phyloP scores from a whole-genome alignment of 2,113 vertebrate species.

The Emydura subglobosa region DNA sequence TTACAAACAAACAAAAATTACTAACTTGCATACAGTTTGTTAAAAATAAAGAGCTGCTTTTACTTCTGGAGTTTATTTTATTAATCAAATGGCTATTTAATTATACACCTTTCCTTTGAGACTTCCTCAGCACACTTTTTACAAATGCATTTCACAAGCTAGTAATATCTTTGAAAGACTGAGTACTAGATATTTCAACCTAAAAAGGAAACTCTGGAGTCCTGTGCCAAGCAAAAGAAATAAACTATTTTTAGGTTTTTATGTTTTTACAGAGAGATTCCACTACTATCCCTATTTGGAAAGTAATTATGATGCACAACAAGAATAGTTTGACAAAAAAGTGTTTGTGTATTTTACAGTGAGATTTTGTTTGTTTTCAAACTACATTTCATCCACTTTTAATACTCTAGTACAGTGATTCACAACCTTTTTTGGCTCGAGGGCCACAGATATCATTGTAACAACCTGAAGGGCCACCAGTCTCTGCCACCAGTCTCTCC shows the following conservation, averaged over 20 bases:
- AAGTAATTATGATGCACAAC: not conserved
- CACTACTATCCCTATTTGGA: not conserved
- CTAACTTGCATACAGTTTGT: not conserved
- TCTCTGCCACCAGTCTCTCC: too few species aligned
- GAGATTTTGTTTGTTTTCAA: not conserved
- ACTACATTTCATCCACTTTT: not conserved
- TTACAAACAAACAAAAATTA: not conserved
- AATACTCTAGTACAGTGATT: not conserved
- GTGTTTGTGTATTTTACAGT: not conserved
- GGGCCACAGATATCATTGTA: too few species aligned
- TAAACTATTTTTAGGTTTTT: not conserved
- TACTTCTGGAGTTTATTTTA: not conserved
- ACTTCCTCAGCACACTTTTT: not conserved
- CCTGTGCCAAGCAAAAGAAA: not conserved
- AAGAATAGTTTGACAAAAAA: not conserved
- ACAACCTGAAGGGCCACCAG: too few species aligned
- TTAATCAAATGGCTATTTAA: constrained; percentile 20
- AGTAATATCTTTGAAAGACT: not conserved
- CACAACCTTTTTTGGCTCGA: too few species aligned
- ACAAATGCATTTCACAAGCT: not conserved
- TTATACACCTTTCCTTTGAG: constrained; percentile 16
- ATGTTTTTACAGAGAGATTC: not conserved
- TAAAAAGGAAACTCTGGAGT: constrained; percentile 16
- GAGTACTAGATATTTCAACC: not conserved
- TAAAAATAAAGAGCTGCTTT: constrained; percentile 6